A percentile compares a stretch with the other conserved stretches of the same genome.
These are phyloP conservation scores for Caenorhabditis sp. DNA, from an alignment of 2,888 invertebrate species.

Conservation along the genomic window DNA sequence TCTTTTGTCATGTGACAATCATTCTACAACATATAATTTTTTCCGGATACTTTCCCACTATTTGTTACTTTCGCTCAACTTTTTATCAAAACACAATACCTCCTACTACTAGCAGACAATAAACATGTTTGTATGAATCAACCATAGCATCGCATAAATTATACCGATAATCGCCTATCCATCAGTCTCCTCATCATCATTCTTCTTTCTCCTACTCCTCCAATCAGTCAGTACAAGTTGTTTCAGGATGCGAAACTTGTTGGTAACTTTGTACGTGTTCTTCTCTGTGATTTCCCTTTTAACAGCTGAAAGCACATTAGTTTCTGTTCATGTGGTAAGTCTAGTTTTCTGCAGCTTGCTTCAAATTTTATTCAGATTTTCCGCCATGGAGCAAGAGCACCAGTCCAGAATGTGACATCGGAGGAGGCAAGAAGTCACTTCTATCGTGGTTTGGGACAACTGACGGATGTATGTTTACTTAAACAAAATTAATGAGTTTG, in stretches of 20 bases:
- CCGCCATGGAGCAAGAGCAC: conserved; percentile 70
- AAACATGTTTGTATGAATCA: conserved; percentile 10
- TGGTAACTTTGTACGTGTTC: conserved; percentile 34
- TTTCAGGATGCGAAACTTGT: conserved; percentile 39
- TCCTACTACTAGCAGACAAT: background rate
- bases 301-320: conserved; percentile 21
- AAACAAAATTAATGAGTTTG: conserved; percentile 51
- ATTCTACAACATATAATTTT: too few species aligned
- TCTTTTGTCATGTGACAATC: background rate
- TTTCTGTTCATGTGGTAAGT: conserved; percentile 57
- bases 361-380: too few species aligned
- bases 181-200: background rate
- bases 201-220: background rate
- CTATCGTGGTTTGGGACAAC: conserved; percentile 66
- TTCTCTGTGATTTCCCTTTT: conserved; percentile 21
- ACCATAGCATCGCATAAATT: conserved; percentile 6
- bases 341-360: too few species aligned
- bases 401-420: conserved; percentile 55
- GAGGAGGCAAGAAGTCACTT: conserved; percentile 63
- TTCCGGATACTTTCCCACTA: background rate
- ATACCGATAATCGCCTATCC: conserved; percentile 6
- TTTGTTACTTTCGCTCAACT: too few species aligned
- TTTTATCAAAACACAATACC: background rate
- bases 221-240: background rate
- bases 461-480: conserved; percentile 65